Conservation (phyloP, 2,888 invertebrate genomes). For the Hymenopus coronatus region DNA sequence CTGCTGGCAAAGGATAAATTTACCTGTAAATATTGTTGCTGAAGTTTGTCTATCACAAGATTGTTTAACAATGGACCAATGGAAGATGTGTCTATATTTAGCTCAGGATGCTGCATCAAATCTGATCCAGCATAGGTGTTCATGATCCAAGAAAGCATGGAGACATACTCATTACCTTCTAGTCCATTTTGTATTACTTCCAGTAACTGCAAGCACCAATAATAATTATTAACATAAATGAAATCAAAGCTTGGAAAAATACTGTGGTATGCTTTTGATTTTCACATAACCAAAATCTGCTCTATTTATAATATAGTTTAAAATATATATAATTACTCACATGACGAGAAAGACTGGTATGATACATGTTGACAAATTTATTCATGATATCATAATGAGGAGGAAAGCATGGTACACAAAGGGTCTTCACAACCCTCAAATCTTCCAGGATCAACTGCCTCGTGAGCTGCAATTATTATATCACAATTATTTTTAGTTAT, state of each 20-base stretch:
- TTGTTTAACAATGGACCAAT: slow-evolving; percentile 75
- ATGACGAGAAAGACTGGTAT: slow-evolving; percentile 77
- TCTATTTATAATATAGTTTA: neutral
- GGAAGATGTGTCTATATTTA: slow-evolving; percentile 68
- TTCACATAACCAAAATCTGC: neutral
- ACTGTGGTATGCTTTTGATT: neutral
- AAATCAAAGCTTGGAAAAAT: slow-evolving; percentile 3
- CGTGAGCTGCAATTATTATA: slow-evolving; percentile 51
- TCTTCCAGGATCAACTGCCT: slow-evolving; percentile 87
- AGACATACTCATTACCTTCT: slow-evolving; percentile 96
- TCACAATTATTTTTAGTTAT: neutral
- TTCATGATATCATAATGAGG: slow-evolving; percentile 91
- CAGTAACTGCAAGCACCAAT: slow-evolving; percentile 58
- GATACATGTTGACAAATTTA: slow-evolving; percentile 91
- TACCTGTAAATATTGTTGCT: slow-evolving; percentile 76
- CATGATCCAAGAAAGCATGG: slow-evolving; percentile 87
- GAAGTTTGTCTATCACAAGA: slow-evolving; percentile 71
- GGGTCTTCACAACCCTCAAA: slow-evolving; percentile 82
- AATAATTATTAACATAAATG: neutral
- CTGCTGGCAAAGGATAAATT: neutral
- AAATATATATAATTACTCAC: slow-evolving; percentile 50
- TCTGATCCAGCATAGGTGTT: slow-evolving; percentile 88
- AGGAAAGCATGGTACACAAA: slow-evolving; percentile 93
- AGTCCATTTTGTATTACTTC: slow-evolving; percentile 84
- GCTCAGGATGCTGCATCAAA: slow-evolving; percentile 82